Percentiles rank a stretch among this genome's conserved stretches.
Conservation (phyloP, 1,140 invertebrate species). For the Cotesia typhae region DNA sequence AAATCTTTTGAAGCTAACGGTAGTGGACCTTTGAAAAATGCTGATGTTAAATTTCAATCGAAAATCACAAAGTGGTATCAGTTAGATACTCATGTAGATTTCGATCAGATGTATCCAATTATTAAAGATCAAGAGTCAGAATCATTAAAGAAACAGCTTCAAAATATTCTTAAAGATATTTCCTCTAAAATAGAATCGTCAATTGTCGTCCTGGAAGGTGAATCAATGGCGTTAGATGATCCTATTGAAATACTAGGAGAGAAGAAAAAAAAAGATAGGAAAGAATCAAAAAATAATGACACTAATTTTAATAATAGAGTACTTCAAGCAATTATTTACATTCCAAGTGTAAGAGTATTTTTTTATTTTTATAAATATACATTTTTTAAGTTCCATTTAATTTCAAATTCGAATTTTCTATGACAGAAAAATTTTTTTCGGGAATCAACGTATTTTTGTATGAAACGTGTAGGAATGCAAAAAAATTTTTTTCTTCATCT, state of each 20-base stretch:
- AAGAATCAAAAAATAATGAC: constrained; percentile 57
- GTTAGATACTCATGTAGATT: constrained; percentile 74
- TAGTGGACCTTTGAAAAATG: constrained; percentile 63
- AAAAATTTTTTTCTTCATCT: neutral
- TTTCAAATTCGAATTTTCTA: too few species aligned
- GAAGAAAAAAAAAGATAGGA: constrained; percentile 68
- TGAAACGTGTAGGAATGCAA: too few species aligned
- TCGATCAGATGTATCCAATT: constrained; percentile 74
- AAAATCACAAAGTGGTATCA: constrained; percentile 74
- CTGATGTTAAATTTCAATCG: constrained; percentile 73
- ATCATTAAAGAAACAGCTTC: constrained; percentile 73
- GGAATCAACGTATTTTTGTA: too few species aligned
- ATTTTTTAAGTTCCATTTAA: neutral
- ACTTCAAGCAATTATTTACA: constrained; percentile 68
- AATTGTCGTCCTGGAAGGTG: constrained; percentile 72
- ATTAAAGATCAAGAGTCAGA: constrained; percentile 67
- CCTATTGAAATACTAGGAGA: constrained; percentile 64
- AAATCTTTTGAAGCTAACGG: constrained; percentile 54
- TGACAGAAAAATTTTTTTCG: too few species aligned
- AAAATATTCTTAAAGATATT: constrained; percentile 58
- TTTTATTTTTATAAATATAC: constrained; percentile 3
- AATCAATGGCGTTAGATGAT: constrained; percentile 67
- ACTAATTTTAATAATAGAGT: constrained; percentile 53
- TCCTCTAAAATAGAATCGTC: constrained; percentile 65
- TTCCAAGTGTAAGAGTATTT: constrained; percentile 72